Base-by-base conservation (phyloP, 1,140 invertebrate species). In the Drosophila rufa region DNA sequence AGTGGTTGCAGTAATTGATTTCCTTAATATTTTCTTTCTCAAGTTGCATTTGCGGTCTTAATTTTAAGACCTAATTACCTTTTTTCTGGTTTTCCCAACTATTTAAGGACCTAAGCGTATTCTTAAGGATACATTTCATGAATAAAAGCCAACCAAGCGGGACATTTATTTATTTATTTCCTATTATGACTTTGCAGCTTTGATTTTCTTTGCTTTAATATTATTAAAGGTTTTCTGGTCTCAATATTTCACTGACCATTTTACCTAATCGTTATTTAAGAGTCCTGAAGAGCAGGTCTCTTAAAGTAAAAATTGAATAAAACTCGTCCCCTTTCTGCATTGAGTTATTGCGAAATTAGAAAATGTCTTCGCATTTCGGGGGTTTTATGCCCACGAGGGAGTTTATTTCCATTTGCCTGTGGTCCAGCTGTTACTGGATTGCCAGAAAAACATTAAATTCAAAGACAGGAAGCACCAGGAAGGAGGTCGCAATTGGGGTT, bases 331-430 rank as follows among this genome's bases (percentile, higher is more conserved):
- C 53, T 33, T n/a, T n/a, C 14, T 22, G 15, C 40, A 56, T 56
- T 40, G 53, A 56, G 53, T 30, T 56, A 56, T 56, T 40, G 53
- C 53, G 36, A 56, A 56, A 56, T 56, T 56, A 56, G 53, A 56
- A 56, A 42, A 55, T 55, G 51, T 55, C 33, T 40, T 56, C 19
- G 53, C 36, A 55, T 56, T 56, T 40, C 14, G 15, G 19, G 36
- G 36, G 22, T 40, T 58, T 58, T 58, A 43, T 27, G 15, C 22
- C 56, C 56, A 45, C 15, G 22, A 9, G 15, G 38, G 38, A 43
- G 38, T 58, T 27, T 56, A 58, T 58, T 58, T 58, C 22, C 56
- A 58, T 58, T 58, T 45, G 22, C 33, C 22, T 27, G 56, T 27
- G 12, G 33, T 19, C 33, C 56, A 58, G 56, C 56, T 58, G 56